Evolutionary conservation across 92 coral and sea anemone genomes (phyloP).

Genomic region (Muricea muricata): DNA sequence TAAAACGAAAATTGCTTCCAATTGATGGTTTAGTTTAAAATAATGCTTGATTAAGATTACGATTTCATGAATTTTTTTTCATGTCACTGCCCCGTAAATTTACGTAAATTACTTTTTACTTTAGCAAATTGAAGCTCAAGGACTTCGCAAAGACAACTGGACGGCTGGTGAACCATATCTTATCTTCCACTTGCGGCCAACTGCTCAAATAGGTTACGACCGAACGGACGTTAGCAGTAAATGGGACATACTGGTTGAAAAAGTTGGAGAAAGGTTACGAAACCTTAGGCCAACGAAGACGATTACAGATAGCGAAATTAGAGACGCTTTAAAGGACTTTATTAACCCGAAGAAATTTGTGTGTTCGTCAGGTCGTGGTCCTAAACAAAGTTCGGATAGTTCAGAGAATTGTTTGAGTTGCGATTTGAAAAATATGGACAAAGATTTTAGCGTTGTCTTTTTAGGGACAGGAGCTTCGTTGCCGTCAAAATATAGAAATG

Average conservation of each 20-base stretch:
- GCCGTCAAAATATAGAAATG: constrained; percentile 97
- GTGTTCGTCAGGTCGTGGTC: neutral
- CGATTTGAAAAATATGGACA: constrained; percentile 17
- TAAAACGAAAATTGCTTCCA: too few relatives aligned
- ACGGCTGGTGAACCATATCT: constrained; percentile 71
- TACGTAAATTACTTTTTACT: neutral
- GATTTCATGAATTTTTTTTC: too few relatives aligned
- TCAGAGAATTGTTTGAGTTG: neutral
- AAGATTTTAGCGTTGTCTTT: constrained; percentile 84
- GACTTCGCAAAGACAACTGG: constrained; percentile 62
- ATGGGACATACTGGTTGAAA: constrained; percentile 54
- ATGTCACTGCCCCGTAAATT: too few relatives aligned
- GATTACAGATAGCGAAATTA: neutral
- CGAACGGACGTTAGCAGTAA: constrained; percentile 59
- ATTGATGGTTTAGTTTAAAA: too few relatives aligned
- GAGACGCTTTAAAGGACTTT: constrained; percentile 16
- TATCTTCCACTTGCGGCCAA: constrained; percentile 82
- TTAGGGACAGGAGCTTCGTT: constrained; percentile 92
- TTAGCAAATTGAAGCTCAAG: constrained; percentile 45
- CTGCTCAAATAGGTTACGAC: constrained; percentile 81
- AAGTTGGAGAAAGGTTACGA: neutral
- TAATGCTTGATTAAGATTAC: too few relatives aligned
- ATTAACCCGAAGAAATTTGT: constrained; percentile 6
- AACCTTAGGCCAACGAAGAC: neutral
- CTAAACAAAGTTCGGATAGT: neutral